phyloP scores from a whole-genome alignment of 2,888 invertebrate genomes.

The Noctua comes region DNA sequence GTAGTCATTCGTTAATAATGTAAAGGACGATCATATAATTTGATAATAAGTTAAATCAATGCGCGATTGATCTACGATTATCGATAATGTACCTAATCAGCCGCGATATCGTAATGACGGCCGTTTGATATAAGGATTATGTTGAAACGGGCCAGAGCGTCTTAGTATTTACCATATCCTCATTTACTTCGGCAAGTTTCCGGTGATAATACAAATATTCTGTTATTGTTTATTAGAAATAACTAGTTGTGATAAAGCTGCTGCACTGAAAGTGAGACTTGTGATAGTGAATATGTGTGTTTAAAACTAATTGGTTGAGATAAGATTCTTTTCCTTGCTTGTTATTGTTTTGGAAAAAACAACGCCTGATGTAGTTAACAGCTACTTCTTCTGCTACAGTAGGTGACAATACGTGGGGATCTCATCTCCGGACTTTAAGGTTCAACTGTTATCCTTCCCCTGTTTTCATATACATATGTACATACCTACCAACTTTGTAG shows the following conservation, averaged over 20 bases:
- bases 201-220: conserved; percentile 57
- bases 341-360: conserved; percentile 5
- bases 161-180: conserved; percentile 62
- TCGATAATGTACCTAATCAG: conserved; percentile 74
- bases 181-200: conserved; percentile 59
- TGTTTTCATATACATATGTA: not conserved
- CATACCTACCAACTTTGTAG: not conserved
- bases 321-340: conserved; percentile 39
- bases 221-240: conserved; percentile 59
- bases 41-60: conserved; percentile 72
- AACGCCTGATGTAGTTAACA: not conserved
- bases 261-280: conserved; percentile 42
- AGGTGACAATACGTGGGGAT: not conserved
- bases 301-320: conserved; percentile 45
- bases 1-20: conserved; percentile 57
- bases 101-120: conserved; percentile 71
- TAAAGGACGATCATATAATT: conserved; percentile 45
- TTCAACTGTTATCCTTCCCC: not conserved
- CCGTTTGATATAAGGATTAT: conserved; percentile 72
- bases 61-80: conserved; percentile 70
- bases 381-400: not conserved
- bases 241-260: conserved; percentile 40
- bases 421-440: not conserved
- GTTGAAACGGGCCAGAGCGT: conserved; percentile 54
- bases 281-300: conserved; percentile 56